These are phyloP conservation scores for Turritopsis dohrnii DNA, from an alignment of 30 jellyfish, hydroid and myxozoan species.

Conservation along the genomic window DNA sequence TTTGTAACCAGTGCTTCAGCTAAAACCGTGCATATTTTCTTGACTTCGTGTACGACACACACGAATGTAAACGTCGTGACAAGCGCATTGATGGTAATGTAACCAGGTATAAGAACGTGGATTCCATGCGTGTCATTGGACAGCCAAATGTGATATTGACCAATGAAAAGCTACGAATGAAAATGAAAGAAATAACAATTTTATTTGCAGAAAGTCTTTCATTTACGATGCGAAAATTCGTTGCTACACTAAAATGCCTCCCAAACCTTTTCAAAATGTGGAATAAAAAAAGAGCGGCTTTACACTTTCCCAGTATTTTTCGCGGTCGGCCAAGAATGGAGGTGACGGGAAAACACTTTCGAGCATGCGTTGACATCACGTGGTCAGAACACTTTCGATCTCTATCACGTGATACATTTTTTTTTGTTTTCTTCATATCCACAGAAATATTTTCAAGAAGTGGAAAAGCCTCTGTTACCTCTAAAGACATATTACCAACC, in stretches of 20 bases:
- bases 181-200: not conserved
- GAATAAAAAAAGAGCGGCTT: no score
- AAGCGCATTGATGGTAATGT: constrained; percentile 60
- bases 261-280: not conserved
- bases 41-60: constrained; percentile 62
- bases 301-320: no score
- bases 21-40: constrained; percentile 43
- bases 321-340: no score
- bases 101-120: constrained; percentile 68
- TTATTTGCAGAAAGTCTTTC: not conserved
- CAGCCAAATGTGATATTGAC: constrained; percentile 93
- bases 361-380: no score
- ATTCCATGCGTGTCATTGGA: constrained; percentile 74
- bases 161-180: constrained; percentile 59
- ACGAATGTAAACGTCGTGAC: constrained; percentile 68
- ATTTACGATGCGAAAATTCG: not conserved
- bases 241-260: not conserved
- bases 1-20: constrained; percentile 74
- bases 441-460: no score
- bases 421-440: no score
- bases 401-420: no score
- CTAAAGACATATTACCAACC: constrained; percentile 78
- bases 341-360: no score
- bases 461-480: constrained; percentile 34
- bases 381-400: no score